Conservation (phyloP, 1,140 invertebrate species). For the Ridgeia piscesae region DNA sequence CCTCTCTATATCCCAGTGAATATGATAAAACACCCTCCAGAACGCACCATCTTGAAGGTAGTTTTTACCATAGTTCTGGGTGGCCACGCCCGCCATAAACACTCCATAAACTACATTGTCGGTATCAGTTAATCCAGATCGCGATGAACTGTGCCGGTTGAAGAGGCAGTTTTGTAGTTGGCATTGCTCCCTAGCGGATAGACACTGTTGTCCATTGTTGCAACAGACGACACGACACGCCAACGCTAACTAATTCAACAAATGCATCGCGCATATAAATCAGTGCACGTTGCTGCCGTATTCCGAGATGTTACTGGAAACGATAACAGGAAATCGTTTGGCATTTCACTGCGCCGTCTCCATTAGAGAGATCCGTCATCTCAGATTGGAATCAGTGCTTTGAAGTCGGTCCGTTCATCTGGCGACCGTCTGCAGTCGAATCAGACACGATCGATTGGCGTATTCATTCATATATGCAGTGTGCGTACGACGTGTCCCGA, state of each 20-base stretch:
- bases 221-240: not conserved
- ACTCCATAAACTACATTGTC: too few relatives aligned
- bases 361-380: not conserved
- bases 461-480: not conserved
- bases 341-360: not conserved
- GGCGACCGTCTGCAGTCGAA: not conserved
- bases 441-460: not conserved
- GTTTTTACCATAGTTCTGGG: too few relatives aligned
- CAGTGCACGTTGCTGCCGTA: not conserved
- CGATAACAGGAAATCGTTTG: conserved; percentile 1
- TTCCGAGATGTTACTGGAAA: not conserved
- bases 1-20: too few relatives aligned
- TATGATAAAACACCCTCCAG: too few relatives aligned
- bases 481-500: not conserved
- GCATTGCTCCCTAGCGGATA: too few relatives aligned
- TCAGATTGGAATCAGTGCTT: not conserved
- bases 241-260: not conserved
- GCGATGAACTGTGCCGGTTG: too few relatives aligned
- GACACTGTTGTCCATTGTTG: too few relatives aligned
- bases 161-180: too few relatives aligned
- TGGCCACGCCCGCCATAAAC: too few relatives aligned
- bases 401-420: not conserved
- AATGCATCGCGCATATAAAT: not conserved
- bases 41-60: too few relatives aligned
- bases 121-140: too few relatives aligned